Base-by-base conservation (phyloP, 1,140 invertebrate genomes). In the Drosophila pseudoobscura region DNA sequence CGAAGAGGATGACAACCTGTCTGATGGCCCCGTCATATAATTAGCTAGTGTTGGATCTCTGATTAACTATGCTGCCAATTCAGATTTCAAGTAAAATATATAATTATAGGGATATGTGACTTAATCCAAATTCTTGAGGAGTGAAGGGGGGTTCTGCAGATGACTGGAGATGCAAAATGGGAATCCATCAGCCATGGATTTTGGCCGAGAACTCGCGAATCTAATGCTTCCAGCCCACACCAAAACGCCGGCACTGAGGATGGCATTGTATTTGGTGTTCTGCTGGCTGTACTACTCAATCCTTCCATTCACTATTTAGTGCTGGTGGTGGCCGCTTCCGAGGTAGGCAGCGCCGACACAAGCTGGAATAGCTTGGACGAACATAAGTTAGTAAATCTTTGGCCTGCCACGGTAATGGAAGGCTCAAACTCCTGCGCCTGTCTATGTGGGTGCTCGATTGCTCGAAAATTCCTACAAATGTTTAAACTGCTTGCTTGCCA, bases 1-100 rank as follows among this genome's bases (percentile, higher is more conserved):
- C 78, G 96, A 97, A 75, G 96, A 97, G 78, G 96, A 97, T 89
- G 96, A 97, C 83, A 96, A 96, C 90, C 90, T 96, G 62, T 96
- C 97, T 91, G 96, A 97, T 93, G 96, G 94, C 49, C 93, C 94
- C 54, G 92, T 94, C 64, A 26, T 39, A 41, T 39, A 47, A 66
- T n/a, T 50, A 2, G 45, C 66, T 53, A 53, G 35, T 63, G 50
- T 78, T 68, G 51, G 73, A 68, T 75, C 61, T 75, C 65, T 88
- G 78, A 78, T 89, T 87, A 83, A 83, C 83, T 88, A 79, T 51
- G 66, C 70, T 50, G 66, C 79, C 79, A 89, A 68, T 76, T 88
- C 83, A 88, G 64, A 72, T 51, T n/a, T 80, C 51, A 52, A 69
- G 22, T 87, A 66, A 24, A 73, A 62, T 80, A 24, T 87, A 87